Base-by-base conservation (phyloP, 1,140 invertebrate genomes). In the Drosophila orena region DNA sequence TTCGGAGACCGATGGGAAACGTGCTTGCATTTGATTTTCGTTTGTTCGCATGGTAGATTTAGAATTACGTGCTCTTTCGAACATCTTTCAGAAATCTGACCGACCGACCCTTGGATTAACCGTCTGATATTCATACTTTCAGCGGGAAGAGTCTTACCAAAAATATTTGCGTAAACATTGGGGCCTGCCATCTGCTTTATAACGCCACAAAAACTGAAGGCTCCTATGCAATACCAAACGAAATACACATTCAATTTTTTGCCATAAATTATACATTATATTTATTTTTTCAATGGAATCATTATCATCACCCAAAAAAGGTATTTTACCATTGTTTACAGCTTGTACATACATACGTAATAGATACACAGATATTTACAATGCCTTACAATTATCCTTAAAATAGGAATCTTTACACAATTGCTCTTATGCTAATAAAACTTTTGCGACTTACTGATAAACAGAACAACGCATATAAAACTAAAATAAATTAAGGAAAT, bases 191-290 rank as follows among this genome's bases (percentile, higher is more conserved):
- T 77, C 55, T 89, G 81, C 66, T 83, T 46, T 60, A 60, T 68
- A 76, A 55, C 81, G 56, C 58, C 44, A 27, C 58, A 59, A 52
- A 52, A 66, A 47, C 37, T 24, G 50, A 77, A 47, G 60, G 59
- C 55, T 78, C 38, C 54, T 50, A 37, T 70, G 65, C 42, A 49
- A 35, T 57, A 58, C 61, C 61, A 61, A 79, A 72, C 66, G 54
- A 83, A 86, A 58, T 52, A 12, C 43, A 47, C 44, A 56, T 27
- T 17, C 69, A 47, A 56, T 20, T 38, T 27, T 71, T 54, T 60
- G 77, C 71, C 77, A 71, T 56, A 66, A 83, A 81, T 66, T 70
- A 62, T 38, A 66, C 44, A 62, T 75, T 58, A 15, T 70, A 83
- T 73, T 81, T 86, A 74, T 56, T 81, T 64, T 44, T 55, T 55